Conservation (phyloP, 2,888 invertebrate genomes). For the Lysandra bellargus region DNA sequence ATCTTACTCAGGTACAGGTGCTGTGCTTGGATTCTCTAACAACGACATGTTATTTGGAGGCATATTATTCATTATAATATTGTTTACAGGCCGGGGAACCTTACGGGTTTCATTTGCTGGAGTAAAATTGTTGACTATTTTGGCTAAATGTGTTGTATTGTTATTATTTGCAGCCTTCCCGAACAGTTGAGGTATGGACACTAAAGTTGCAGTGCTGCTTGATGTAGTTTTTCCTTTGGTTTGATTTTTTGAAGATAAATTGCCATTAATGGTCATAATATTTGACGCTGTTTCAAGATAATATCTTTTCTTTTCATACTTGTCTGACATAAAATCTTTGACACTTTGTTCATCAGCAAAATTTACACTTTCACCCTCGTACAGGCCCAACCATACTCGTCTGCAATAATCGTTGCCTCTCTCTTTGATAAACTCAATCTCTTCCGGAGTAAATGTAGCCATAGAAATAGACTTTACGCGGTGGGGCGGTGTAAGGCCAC, state of each 20-base stretch:
- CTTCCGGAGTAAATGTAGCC: slow-evolving; percentile 97
- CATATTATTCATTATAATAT: slow-evolving; percentile 54
- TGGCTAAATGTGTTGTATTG: slow-evolving; percentile 54
- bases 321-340: slow-evolving; percentile 95
- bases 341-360: slow-evolving; percentile 94
- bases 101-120: slow-evolving; percentile 58
- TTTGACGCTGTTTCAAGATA: slow-evolving; percentile 62
- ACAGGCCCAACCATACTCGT: slow-evolving; percentile 95
- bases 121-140: slow-evolving; percentile 59
- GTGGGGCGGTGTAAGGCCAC: slow-evolving; percentile 98
- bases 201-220: slow-evolving; percentile 57
- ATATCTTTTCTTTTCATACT: slow-evolving; percentile 95
- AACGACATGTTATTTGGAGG: slow-evolving; percentile 50
- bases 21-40: slow-evolving; percentile 43
- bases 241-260: slow-evolving; percentile 57
- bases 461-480: slow-evolving; percentile 99
- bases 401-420: slow-evolving; percentile 97
- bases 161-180: slow-evolving; percentile 56
- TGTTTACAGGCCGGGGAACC: slow-evolving; percentile 63
- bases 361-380: slow-evolving; percentile 87
- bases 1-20: slow-evolving; percentile 71
- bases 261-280: slow-evolving; percentile 58
- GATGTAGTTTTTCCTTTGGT: slow-evolving; percentile 57
- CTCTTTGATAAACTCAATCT: slow-evolving; percentile 93
- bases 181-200: slow-evolving; percentile 65